phyloP scores from a whole-genome alignment of 2,888 invertebrate genomes.

The Barypeithes pellucidus region DNA sequence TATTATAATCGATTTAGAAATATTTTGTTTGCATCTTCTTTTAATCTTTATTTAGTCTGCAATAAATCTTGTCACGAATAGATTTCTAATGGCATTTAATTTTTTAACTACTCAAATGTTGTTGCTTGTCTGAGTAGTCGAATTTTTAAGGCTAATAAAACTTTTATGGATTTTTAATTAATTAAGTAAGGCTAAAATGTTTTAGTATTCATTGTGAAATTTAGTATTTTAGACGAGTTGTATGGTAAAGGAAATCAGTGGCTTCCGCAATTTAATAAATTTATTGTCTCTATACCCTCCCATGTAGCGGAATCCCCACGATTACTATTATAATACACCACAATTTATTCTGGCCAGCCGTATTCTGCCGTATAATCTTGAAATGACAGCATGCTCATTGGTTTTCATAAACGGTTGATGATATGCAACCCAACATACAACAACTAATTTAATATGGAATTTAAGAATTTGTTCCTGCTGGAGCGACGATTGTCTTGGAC shows the following conservation, averaged over 20 bases:
- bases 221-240: neutral
- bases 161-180: slow-evolving; percentile 17
- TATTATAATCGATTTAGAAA: slow-evolving; percentile 39
- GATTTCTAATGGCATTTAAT: slow-evolving; percentile 22
- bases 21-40: slow-evolving; percentile 29
- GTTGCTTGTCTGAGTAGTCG: slow-evolving; percentile 14
- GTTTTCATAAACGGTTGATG: no score
- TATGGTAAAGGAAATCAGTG: neutral
- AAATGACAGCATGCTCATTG: no score
- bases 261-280: no score
- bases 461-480: no score
- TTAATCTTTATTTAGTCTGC: slow-evolving; percentile 36
- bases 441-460: no score
- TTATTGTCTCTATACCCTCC: no score
- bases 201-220: neutral
- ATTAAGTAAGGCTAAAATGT: neutral
- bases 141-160: slow-evolving; percentile 12
- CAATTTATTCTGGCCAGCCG: no score
- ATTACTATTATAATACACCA: no score
- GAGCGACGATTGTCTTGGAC: no score
- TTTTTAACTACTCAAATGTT: slow-evolving; percentile 10
- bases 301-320: no score
- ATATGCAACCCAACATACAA: no score
- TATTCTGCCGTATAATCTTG: no score
- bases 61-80: slow-evolving; percentile 37